These are phyloP conservation scores for Eristalis pertinax DNA, from an alignment of 2,888 invertebrate genomes.

Conservation along the genomic window DNA sequence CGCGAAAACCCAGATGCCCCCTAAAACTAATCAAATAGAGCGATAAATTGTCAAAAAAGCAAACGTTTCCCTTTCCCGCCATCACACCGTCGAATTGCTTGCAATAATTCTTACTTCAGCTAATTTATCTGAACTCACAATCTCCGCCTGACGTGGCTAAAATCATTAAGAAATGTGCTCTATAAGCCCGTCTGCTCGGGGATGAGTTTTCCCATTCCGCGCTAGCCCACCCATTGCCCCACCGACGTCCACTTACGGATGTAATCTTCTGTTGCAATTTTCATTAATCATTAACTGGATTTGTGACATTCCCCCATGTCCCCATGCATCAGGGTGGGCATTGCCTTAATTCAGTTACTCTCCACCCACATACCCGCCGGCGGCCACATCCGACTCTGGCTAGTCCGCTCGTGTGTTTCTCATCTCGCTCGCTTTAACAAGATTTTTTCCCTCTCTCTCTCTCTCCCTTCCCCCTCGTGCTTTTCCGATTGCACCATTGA, in stretches of 20 bases:
- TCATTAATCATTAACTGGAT: conserved; percentile 69
- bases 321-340: not conserved
- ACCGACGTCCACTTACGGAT: conserved; percentile 1
- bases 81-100: no score
- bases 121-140: no score
- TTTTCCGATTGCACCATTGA: conserved; percentile 43
- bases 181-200: not conserved
- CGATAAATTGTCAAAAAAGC: no score
- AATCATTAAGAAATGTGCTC: no score
- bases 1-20: no score
- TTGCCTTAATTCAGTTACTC: conserved; percentile 51
- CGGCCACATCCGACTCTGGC: not conserved
- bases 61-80: no score
- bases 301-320: conserved; percentile 13
- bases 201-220: not conserved
- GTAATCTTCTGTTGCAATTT: conserved; percentile 59
- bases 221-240: not conserved
- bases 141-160: no score
- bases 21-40: no score
- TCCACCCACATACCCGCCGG: not conserved
- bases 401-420: conserved; percentile 33
- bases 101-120: no score
- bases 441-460: conserved; percentile 27
- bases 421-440: conserved; percentile 52
- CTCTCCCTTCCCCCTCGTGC: conserved; percentile 1